Evolutionary conservation across 2,113 vertebrate species (phyloP).

Genomic region (Panthera uncia): DNA sequence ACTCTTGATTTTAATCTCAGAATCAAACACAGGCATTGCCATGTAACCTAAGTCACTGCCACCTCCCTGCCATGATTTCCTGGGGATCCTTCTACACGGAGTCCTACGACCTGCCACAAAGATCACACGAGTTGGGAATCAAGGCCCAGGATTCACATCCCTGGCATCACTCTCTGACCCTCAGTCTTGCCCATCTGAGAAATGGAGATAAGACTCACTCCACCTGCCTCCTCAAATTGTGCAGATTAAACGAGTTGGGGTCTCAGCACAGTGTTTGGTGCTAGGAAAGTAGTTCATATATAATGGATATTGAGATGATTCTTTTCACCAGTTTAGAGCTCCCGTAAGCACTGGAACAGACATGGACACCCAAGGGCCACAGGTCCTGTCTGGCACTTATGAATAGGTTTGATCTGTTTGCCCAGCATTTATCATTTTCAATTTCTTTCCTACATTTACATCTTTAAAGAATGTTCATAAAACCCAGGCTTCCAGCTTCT

Average conservation of each 20-base stretch:
- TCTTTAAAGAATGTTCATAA: background rate
- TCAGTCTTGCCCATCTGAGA: background rate
- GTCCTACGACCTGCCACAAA: background rate
- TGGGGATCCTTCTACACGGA: background rate
- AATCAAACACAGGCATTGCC: background rate
- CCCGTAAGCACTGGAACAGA: background rate
- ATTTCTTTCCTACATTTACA: background rate
- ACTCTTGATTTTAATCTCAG: background rate
- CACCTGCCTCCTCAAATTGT: background rate
- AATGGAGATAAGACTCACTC: background rate
- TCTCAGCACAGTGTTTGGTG: background rate
- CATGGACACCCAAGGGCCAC: background rate
- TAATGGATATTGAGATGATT: background rate
- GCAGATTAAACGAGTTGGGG: background rate
- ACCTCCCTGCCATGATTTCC: background rate
- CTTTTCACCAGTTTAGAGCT: background rate
- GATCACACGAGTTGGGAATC: background rate
- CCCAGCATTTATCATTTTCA: background rate
- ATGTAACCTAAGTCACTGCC: background rate
- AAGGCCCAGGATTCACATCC: background rate
- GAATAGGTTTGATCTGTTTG: background rate
- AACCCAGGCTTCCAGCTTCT: background rate
- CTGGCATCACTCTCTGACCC: background rate
- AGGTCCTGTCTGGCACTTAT: background rate
- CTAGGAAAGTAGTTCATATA: background rate